Conservation (phyloP, 2,888 invertebrate species). For the Dicycla oo region DNA sequence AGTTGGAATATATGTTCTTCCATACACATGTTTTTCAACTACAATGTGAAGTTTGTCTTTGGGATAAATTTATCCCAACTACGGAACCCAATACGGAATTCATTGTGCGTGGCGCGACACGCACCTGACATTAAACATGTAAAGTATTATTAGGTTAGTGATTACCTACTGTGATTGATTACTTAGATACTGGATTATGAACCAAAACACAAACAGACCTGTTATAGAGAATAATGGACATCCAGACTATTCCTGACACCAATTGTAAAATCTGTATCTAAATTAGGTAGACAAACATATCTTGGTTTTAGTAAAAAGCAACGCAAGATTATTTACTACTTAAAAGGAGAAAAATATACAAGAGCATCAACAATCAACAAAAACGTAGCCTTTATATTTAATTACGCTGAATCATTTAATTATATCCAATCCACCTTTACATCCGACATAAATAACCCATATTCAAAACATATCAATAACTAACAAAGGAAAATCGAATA, state of each 20-base stretch:
- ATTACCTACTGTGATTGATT: too few relatives aligned
- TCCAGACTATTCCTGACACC: not conserved
- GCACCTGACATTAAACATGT: not conserved
- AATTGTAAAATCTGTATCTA: not conserved
- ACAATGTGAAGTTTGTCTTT: too few relatives aligned
- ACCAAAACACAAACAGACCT: not conserved
- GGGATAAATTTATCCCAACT: too few relatives aligned
- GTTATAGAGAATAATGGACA: not conserved
- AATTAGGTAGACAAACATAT: not conserved
- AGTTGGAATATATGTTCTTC: too few relatives aligned
- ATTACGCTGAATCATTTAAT: conserved; percentile 48
- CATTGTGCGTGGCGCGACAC: too few relatives aligned
- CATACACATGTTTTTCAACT: too few relatives aligned
- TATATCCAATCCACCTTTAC: conserved; percentile 23
- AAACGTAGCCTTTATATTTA: not conserved
- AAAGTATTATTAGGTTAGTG: not conserved
- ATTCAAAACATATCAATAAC: conserved; percentile 62
- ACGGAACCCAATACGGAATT: too few relatives aligned
- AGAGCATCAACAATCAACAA: not conserved
- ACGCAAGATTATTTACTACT: not conserved
- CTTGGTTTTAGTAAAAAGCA: not conserved
- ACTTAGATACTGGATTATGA: not conserved
- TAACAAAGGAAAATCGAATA: conserved; percentile 60
- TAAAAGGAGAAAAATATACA: not conserved
- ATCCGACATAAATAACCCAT: conserved; percentile 49